Evolutionary conservation across 2,113 vertebrate genomes (phyloP).

Genomic region (Melanerpes aurifrons): DNA sequence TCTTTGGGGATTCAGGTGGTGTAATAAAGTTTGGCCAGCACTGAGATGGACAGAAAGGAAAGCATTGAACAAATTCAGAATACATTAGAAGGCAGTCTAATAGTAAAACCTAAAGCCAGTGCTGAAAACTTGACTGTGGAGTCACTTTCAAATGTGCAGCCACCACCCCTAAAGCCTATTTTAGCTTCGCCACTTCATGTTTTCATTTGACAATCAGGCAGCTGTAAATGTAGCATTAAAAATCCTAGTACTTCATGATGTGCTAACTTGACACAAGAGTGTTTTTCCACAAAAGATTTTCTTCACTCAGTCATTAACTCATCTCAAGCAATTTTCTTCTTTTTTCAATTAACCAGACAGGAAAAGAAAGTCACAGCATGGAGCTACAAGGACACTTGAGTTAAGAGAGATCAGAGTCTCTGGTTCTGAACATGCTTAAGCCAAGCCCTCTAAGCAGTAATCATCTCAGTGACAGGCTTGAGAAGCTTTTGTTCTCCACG

Average conservation of each 20-base stretch:
- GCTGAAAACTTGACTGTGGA: neutral
- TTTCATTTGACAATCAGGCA: neutral
- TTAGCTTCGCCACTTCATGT: neutral
- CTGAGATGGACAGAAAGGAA: neutral
- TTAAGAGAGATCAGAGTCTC: neutral
- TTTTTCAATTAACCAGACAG: neutral
- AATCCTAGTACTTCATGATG: neutral
- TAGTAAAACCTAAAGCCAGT: neutral
- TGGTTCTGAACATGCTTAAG: neutral
- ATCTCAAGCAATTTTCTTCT: neutral
- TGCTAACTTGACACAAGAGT: neutral
- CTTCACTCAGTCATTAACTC: neutral
- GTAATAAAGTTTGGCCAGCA: neutral
- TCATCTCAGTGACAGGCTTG: neutral
- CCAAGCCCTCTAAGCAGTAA: neutral
- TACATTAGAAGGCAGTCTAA: neutral
- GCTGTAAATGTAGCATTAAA: neutral
- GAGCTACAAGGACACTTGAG: neutral
- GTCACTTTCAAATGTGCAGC: neutral
- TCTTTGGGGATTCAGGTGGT: neutral
- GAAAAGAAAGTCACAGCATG: accelerated
- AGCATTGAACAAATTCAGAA: neutral
- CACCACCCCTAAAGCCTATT: neutral
- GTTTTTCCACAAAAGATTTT: neutral
- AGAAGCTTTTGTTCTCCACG: neutral